Conservation (phyloP, 2,797 vertebrate genomes). For the Lepidocolaptes lacrymiger region DNA sequence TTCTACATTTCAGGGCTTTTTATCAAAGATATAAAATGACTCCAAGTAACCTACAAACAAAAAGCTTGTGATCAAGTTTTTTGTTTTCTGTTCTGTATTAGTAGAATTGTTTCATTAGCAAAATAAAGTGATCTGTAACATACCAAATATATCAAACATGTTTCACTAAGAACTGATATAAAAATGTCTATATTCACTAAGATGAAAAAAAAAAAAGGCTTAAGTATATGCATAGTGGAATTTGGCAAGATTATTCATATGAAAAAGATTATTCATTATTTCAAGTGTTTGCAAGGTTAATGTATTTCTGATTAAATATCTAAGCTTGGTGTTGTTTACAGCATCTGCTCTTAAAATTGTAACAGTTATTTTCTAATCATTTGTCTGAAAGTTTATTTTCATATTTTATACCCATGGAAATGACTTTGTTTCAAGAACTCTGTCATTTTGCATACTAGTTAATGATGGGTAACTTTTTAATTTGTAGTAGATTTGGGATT, state of each 20-base stretch:
- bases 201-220: background rate
- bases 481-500: background rate
- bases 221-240: background rate
- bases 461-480: background rate
- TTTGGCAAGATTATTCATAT: background rate
- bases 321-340: background rate
- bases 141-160: background rate
- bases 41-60: background rate
- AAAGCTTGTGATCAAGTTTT: background rate
- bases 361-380: background rate
- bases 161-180: background rate
- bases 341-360: background rate
- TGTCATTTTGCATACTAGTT: background rate
- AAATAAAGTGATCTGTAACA: background rate
- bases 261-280: background rate
- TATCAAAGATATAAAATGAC: background rate
- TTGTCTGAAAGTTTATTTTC: background rate
- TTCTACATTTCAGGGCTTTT: background rate
- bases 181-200: background rate
- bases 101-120: background rate
- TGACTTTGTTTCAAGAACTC: background rate
- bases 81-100: background rate
- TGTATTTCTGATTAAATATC: background rate
- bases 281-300: background rate
- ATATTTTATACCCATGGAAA: background rate